Conservation (phyloP, 2,888 invertebrate species). For the Diplazon laetatorius region DNA sequence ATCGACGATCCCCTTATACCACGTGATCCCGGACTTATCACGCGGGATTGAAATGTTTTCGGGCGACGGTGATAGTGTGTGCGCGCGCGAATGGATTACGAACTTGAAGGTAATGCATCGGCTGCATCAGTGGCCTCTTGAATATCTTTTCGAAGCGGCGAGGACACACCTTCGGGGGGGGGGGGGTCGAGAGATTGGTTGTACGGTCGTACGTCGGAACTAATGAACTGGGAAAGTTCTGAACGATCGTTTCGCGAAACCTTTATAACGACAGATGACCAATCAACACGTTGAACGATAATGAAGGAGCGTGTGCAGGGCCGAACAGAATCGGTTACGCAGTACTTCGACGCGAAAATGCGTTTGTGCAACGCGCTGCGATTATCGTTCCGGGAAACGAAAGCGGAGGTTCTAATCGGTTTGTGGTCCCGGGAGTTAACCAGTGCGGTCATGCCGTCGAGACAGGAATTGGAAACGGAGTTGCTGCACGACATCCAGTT, state of each 20-base stretch:
- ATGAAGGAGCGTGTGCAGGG: neutral
- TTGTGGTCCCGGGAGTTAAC: neutral
- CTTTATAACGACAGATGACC: neutral
- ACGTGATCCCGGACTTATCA: too few relatives aligned
- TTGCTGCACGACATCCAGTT: neutral
- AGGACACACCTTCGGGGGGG: neutral
- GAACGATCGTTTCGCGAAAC: neutral
- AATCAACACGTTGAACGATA: neutral
- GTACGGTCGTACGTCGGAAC: neutral
- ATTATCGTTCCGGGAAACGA: neutral
- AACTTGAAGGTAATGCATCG: too few relatives aligned
- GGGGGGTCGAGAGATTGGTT: conserved; percentile 17
- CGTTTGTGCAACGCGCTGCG: neutral
- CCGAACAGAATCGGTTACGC: neutral
- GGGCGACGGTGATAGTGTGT: too few relatives aligned
- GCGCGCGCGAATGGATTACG: too few relatives aligned
- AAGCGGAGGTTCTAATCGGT: neutral
- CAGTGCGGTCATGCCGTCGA: neutral
- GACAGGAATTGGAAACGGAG: neutral
- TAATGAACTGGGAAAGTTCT: conserved; percentile 16
- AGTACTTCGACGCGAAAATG: neutral
- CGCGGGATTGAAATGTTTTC: too few relatives aligned
- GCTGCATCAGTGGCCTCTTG: too few relatives aligned
- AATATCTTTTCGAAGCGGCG: too few relatives aligned
- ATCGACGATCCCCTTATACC: too few relatives aligned